Conservation (phyloP, 1,140 invertebrate genomes). For the Nixonia krombeini region DNA sequence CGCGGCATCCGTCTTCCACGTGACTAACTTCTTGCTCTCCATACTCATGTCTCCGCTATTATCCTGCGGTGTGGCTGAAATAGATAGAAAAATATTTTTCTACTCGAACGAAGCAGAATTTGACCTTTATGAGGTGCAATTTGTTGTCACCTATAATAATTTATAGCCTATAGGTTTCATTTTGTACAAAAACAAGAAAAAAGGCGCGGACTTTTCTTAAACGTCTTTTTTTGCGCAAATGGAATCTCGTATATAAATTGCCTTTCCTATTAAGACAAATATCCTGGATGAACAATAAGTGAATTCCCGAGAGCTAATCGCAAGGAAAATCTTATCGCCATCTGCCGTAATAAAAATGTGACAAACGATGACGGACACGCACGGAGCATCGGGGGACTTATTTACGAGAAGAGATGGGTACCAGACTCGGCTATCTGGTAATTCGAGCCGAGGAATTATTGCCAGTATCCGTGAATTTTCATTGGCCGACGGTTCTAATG, state of each 20-base stretch:
- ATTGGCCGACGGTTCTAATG: slow-evolving; percentile 52
- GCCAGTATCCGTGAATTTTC: slow-evolving; percentile 25
- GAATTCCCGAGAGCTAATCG: slow-evolving; percentile 7
- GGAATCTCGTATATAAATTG: no score
- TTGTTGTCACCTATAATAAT: slow-evolving; percentile 2
- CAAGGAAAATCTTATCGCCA: slow-evolving; percentile 2
- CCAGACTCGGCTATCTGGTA: slow-evolving; percentile 20
- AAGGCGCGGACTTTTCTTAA: not conserved
- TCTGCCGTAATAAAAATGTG: slow-evolving; percentile 17
- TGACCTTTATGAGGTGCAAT: slow-evolving; percentile 19
- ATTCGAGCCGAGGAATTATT: slow-evolving; percentile 31
- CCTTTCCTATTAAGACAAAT: no score
- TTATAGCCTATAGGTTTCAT: not conserved
- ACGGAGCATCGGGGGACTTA: slow-evolving; percentile 5
- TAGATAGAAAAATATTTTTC: slow-evolving; percentile 42
- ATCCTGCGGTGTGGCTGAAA: slow-evolving; percentile 27
- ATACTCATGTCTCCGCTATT: slow-evolving; percentile 31
- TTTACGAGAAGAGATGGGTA: slow-evolving; percentile 21
- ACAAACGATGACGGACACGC: not conserved
- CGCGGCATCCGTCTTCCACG: slow-evolving; percentile 28
- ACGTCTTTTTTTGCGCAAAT: not conserved
- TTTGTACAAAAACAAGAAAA: not conserved
- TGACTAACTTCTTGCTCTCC: slow-evolving; percentile 32
- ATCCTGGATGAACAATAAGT: no score
- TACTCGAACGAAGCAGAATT: slow-evolving; percentile 19